phyloP scores from a whole-genome alignment of 2,888 invertebrate species.

The Trissolcus japonicus region DNA sequence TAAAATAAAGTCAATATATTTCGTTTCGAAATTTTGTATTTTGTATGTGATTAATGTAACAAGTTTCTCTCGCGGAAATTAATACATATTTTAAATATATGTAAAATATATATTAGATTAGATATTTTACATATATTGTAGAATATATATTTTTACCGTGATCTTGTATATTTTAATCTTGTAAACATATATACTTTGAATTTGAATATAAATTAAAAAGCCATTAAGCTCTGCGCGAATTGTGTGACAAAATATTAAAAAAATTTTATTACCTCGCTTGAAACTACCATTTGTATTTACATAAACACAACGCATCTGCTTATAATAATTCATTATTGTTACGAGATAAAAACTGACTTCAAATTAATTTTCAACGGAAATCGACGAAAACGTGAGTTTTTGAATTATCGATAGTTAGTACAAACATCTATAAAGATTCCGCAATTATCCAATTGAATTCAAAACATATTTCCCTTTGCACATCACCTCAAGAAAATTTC shows the following conservation, averaged over 20 bases:
- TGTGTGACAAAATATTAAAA: slow-evolving; percentile 17
- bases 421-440: slow-evolving; percentile 14
- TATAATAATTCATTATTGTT: slow-evolving; percentile 47
- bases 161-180: neutral
- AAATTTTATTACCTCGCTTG: slow-evolving; percentile 17
- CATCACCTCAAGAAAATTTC: slow-evolving; percentile 17
- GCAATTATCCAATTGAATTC: slow-evolving; percentile 16
- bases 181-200: slow-evolving; percentile 14
- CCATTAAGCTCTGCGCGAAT: slow-evolving; percentile 16
- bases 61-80: too few relatives aligned
- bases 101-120: too few relatives aligned
- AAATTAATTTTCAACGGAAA: slow-evolving; percentile 23
- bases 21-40: too few relatives aligned
- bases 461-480: slow-evolving; percentile 27
- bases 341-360: slow-evolving; percentile 20
- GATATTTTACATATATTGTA: neutral
- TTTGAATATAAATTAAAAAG: slow-evolving; percentile 31
- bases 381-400: slow-evolving; percentile 13
- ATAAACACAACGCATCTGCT: slow-evolving; percentile 47
- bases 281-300: slow-evolving; percentile 20
- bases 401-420: slow-evolving; percentile 7
- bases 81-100: too few relatives aligned
- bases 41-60: too few relatives aligned
- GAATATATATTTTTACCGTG: neutral
- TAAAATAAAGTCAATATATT: too few relatives aligned